Conservation (phyloP, 1,140 invertebrate genomes). For the Cotesia typhae region DNA sequence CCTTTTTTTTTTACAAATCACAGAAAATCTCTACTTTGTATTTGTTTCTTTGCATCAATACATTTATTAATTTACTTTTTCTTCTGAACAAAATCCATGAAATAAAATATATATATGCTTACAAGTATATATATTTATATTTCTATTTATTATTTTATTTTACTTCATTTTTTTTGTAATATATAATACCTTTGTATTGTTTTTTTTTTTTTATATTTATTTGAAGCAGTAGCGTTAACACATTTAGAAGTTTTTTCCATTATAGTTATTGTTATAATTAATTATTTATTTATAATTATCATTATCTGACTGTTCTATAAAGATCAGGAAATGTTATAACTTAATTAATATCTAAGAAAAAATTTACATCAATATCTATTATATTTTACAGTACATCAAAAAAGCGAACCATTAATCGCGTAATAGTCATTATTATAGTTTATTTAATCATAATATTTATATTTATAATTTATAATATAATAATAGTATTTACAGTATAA, state of each 20-base stretch:
- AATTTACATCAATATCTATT: constrained; percentile 53
- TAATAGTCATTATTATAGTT: constrained; percentile 38
- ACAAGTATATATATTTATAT: constrained; percentile 41
- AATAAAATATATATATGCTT: constrained; percentile 55
- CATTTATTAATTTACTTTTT: constrained; percentile 21
- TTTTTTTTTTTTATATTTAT: constrained; percentile 18
- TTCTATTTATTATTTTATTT: constrained; percentile 1
- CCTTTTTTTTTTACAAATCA: constrained; percentile 51
- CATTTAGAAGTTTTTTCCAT: constrained; percentile 55
- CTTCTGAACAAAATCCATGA: constrained; percentile 50
- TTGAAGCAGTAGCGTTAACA: constrained; percentile 58
- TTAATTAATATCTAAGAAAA: constrained; percentile 48
- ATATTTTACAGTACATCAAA: constrained; percentile 52
- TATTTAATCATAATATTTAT: constrained; percentile 38
- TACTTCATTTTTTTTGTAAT: constrained; percentile 42
- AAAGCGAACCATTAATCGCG: constrained; percentile 51
- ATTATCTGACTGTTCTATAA: constrained; percentile 46
- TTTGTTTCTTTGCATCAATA: constrained; percentile 43
- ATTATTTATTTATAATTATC: too few relatives aligned
- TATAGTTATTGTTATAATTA: too few relatives aligned
- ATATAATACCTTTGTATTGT: constrained; percentile 44
- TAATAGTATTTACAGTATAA: constrained; percentile 22
- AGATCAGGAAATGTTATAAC: constrained; percentile 44
- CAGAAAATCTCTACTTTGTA: constrained; percentile 54
- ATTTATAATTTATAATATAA: too few relatives aligned